Conservation (phyloP, 2,888 invertebrate genomes). For the Limnephilus lunatus region DNA sequence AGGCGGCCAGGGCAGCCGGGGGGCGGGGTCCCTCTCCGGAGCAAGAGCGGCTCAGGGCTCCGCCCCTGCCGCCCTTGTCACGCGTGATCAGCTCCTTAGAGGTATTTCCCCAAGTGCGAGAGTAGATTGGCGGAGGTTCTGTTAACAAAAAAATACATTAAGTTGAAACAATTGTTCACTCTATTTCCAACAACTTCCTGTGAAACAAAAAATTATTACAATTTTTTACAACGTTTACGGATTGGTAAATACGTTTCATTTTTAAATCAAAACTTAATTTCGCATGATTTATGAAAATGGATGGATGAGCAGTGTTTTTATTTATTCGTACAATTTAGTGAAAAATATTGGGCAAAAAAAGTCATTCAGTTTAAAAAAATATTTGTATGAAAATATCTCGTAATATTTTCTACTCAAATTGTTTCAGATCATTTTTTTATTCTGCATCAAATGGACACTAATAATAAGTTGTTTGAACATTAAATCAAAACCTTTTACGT, state of each 20-base stretch:
- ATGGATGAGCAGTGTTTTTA: neutral
- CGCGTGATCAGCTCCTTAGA: conserved; percentile 56
- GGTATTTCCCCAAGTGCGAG: conserved; percentile 64
- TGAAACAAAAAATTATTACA: too few relatives aligned
- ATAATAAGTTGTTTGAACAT: neutral
- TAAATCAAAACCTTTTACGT: neutral
- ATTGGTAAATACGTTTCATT: too few relatives aligned
- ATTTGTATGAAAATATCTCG: too few relatives aligned
- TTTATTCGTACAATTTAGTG: neutral
- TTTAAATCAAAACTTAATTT: too few relatives aligned
- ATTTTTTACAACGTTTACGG: too few relatives aligned
- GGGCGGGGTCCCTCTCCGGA: conserved; percentile 63
- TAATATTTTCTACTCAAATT: neutral
- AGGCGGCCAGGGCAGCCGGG: conserved; percentile 62
- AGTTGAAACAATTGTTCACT: too few relatives aligned
- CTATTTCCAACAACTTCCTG: too few relatives aligned
- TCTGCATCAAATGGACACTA: neutral
- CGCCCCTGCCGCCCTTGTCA: conserved; percentile 45
- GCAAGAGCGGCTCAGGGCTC: conserved; percentile 61
- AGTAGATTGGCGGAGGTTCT: conserved; percentile 65
- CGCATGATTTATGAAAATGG: neutral
- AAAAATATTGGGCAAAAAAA: too few relatives aligned
- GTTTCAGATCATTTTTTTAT: neutral
- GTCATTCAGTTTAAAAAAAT: too few relatives aligned
- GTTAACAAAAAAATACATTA: conserved; percentile 31